Conservation (phyloP, 2,113 vertebrate species). For the Phylloscopus trochiloides region DNA sequence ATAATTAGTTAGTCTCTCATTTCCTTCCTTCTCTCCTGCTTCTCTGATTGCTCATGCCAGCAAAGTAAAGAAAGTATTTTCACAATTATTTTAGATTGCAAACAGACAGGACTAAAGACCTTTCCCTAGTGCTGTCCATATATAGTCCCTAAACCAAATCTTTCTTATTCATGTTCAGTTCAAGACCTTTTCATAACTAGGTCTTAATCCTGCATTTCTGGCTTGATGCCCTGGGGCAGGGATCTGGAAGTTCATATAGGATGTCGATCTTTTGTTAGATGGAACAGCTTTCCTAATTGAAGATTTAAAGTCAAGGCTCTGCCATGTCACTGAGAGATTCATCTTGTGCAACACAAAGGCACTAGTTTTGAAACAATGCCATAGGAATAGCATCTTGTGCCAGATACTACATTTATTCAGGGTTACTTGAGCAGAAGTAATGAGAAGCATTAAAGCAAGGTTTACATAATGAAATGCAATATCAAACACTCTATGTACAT, state of each 20-base stretch:
- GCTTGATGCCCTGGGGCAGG: neutral
- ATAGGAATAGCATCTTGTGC: constrained; percentile 18
- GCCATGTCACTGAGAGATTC: neutral
- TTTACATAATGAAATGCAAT: constrained; percentile 63
- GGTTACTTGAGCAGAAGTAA: constrained; percentile 69
- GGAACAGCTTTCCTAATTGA: neutral
- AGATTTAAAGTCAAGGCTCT: neutral
- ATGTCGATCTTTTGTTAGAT: neutral
- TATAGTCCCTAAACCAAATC: neutral
- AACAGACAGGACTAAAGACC: neutral
- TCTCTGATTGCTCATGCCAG: neutral
- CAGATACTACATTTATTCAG: constrained; percentile 64
- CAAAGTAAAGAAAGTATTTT: neutral
- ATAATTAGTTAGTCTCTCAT: neutral
- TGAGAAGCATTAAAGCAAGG: constrained; percentile 61
- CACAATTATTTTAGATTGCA: neutral
- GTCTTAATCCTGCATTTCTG: neutral
- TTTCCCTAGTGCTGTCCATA: neutral
- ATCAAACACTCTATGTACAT: constrained; percentile 37
- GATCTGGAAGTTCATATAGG: neutral
- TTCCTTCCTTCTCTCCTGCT: neutral
- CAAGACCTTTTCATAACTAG: neutral
- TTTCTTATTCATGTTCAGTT: neutral
- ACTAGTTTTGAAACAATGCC: constrained; percentile 46
- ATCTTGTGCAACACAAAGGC: constrained; percentile 37